A percentile compares a stretch with the other conserved stretches of the same genome.
phyloP scores from a whole-genome alignment of 2,113 vertebrate genomes.

The Morone saxatilis region DNA sequence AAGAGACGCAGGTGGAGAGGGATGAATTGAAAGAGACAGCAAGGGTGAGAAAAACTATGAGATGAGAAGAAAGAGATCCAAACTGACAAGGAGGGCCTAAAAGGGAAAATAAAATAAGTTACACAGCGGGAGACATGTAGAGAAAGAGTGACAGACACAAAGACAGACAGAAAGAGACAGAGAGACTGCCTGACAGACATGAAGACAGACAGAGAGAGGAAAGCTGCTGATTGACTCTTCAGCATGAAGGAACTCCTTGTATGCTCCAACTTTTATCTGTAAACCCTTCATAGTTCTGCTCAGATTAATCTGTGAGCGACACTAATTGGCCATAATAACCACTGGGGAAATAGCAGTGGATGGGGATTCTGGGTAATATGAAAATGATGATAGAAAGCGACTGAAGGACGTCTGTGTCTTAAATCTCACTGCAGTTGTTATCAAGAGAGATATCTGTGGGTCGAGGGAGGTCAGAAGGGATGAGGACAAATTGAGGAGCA shows the following conservation, averaged over 20 bases:
- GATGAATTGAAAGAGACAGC: not conserved
- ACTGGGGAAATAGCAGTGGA: conserved; percentile 42
- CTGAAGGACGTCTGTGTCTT: conserved; percentile 63
- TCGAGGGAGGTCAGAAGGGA: conserved; percentile 36
- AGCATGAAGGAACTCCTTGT: conserved; percentile 69
- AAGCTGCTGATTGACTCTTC: conserved; percentile 50
- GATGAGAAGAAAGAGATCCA: not conserved
- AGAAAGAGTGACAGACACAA: conserved; percentile 16
- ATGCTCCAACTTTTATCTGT: conserved; percentile 34
- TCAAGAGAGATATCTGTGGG: conserved; percentile 38
- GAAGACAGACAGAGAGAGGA: conserved; percentile 1
- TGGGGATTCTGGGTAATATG: conserved; percentile 62
- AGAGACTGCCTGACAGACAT: conserved; percentile 11
- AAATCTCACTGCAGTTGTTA: conserved; percentile 49
- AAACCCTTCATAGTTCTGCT: conserved; percentile 42
- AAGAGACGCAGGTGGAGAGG: not conserved
- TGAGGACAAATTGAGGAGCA: conserved; percentile 8
- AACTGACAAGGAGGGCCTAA: not conserved
- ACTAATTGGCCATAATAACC: conserved; percentile 75
- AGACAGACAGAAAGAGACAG: not conserved
- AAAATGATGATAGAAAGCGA: conserved; percentile 74
- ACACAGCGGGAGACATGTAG: not conserved
- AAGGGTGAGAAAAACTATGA: not conserved
- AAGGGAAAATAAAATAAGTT: not conserved
- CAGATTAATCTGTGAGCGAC: conserved; percentile 49